Conservation (phyloP, 2,113 vertebrate genomes). For the Sturnus vulgaris region DNA sequence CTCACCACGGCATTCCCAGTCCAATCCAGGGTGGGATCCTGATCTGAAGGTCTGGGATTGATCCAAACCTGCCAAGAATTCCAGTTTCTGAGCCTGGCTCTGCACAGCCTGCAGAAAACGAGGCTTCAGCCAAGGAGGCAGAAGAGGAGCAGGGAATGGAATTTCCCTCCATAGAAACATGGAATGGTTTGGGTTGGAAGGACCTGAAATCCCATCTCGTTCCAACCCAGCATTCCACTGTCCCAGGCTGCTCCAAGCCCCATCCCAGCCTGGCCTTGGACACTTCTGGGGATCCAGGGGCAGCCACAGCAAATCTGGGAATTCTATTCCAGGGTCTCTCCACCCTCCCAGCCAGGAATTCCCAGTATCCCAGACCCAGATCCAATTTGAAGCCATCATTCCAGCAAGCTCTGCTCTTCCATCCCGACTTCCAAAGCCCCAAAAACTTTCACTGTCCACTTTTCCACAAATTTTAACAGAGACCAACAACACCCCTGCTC, state of each 20-base stretch:
- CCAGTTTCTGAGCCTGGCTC: not conserved
- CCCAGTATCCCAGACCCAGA: not conserved
- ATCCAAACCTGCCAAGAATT: not conserved
- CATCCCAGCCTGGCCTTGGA: not conserved
- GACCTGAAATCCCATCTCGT: not conserved
- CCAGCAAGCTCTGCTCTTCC: not conserved
- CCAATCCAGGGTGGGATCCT: rapidly evolving
- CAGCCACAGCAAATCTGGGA: not conserved
- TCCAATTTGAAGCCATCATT: not conserved
- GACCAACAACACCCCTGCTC: not conserved
- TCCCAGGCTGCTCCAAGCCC: not conserved
- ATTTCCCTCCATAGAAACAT: rapidly evolving
- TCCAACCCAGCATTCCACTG: not conserved
- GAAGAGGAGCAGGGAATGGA: not conserved
- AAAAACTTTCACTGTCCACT: rapidly evolving
- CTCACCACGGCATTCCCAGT: rapidly evolving
- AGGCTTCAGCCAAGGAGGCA: not conserved
- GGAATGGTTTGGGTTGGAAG: not conserved
- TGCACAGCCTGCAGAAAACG: not conserved
- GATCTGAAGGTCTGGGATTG: rapidly evolving
- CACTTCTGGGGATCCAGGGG: not conserved
- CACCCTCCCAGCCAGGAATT: not conserved
- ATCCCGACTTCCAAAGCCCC: rapidly evolving
- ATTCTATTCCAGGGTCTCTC: rapidly evolving
- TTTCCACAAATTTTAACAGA: not conserved